Evolutionary conservation across 1,140 invertebrate genomes (phyloP).

Genomic region (Forficula auricularia): DNA sequence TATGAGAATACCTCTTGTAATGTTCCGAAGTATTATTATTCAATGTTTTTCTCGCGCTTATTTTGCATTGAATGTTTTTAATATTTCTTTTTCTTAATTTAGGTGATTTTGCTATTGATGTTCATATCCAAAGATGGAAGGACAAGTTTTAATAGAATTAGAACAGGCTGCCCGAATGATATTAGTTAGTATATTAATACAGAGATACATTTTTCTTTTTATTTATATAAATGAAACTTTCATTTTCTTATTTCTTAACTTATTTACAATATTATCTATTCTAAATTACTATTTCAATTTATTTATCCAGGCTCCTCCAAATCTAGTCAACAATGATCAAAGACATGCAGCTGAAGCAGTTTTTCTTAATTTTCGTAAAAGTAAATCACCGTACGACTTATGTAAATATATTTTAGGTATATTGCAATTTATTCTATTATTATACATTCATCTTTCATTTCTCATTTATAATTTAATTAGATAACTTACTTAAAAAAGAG

Average conservation of each 20-base stretch:
- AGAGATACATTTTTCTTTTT: background rate
- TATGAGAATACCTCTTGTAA: too few relatives aligned
- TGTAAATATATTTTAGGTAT: slow-evolving; percentile 60
- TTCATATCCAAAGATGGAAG: slow-evolving; percentile 18
- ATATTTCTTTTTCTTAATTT: too few relatives aligned
- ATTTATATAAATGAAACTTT: slow-evolving; percentile 1
- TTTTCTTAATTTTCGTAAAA: slow-evolving; percentile 64
- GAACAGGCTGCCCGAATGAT: slow-evolving; percentile 50
- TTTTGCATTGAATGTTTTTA: too few relatives aligned
- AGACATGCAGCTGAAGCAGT: slow-evolving; percentile 58
- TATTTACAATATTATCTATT: background rate
- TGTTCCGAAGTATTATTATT: too few relatives aligned
- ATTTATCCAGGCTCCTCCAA: slow-evolving; percentile 56
- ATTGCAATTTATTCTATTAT: too few relatives aligned
- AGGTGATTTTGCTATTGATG: background rate
- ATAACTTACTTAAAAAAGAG: background rate
- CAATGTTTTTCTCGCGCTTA: too few relatives aligned
- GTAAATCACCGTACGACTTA: slow-evolving; percentile 59
- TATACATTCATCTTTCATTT: background rate
- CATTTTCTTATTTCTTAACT: background rate
- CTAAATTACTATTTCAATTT: slow-evolving; percentile 1
- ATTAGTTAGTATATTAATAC: slow-evolving; percentile 32
- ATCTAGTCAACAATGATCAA: slow-evolving; percentile 56
- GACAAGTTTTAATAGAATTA: slow-evolving; percentile 36
- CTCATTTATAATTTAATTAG: background rate